Conservation (phyloP, 2,797 vertebrate genomes). For the Pampus argenteus region DNA sequence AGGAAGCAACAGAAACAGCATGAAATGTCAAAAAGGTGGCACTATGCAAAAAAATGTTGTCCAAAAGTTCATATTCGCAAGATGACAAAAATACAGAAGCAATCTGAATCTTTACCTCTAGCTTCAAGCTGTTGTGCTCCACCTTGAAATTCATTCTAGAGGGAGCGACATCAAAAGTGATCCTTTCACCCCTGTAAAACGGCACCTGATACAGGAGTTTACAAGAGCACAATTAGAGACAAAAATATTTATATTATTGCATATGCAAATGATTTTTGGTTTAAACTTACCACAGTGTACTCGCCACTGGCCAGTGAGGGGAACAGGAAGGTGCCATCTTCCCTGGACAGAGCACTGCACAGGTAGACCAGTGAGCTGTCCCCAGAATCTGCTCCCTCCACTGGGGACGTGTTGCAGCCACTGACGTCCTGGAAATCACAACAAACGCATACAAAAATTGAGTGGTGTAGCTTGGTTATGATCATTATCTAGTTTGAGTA, state of each 20-base stretch:
- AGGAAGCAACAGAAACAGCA: slow-evolving; percentile 7
- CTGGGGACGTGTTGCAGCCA: slow-evolving; percentile 89
- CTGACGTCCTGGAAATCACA: slow-evolving; percentile 86
- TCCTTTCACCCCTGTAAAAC: slow-evolving; percentile 96
- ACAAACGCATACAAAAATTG: not conserved
- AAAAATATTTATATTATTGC: not conserved
- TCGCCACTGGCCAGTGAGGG: slow-evolving; percentile 92
- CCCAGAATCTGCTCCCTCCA: slow-evolving; percentile 89
- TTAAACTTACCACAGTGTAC: slow-evolving; percentile 90
- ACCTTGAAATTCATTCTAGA: slow-evolving; percentile 93
- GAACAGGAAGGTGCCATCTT: slow-evolving; percentile 94
- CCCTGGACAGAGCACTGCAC: slow-evolving; percentile 91
- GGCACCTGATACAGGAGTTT: slow-evolving; percentile 85
- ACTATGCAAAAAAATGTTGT: not conserved
- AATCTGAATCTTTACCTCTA: slow-evolving; percentile 85
- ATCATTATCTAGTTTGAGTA: not conserved
- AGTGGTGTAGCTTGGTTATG: not conserved
- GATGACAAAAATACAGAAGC: not conserved
- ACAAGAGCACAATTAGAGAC: slow-evolving; percentile 3
- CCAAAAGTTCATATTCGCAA: not conserved
- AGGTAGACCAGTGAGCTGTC: slow-evolving; percentile 88
- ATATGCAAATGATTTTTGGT: not conserved
- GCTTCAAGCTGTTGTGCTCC: slow-evolving; percentile 92
- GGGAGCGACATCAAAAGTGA: slow-evolving; percentile 98
- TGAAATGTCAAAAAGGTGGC: not conserved